Evolutionary conservation across 1,140 invertebrate species (phyloP).

Genomic region (Colletes latitarsis): DNA sequence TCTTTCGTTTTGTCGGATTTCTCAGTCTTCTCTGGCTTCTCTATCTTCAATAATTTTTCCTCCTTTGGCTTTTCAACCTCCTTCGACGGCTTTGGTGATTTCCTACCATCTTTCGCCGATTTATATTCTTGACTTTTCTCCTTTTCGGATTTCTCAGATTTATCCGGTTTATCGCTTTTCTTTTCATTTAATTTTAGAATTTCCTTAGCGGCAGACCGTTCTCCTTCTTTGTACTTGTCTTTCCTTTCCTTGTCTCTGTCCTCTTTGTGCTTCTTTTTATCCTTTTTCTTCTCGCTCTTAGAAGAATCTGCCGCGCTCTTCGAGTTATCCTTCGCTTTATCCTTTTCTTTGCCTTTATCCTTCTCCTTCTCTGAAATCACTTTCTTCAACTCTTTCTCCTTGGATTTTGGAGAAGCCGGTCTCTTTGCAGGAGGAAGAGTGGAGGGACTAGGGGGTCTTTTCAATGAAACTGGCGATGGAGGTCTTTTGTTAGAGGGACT

Average conservation of each 20-base stretch:
- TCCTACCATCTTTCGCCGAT: conserved; percentile 77
- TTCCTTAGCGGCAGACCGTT: conserved; percentile 78
- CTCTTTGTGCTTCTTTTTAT: conserved; percentile 81
- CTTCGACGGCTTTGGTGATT: conserved; percentile 73
- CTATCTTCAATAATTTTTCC: conserved; percentile 75
- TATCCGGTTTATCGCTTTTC: conserved; percentile 70
- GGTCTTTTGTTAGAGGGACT: conserved; percentile 72
- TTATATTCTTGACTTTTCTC: conserved; percentile 81
- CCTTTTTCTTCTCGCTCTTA: conserved; percentile 78
- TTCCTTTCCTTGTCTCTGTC: conserved; percentile 80
- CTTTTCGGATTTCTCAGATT: conserved; percentile 76
- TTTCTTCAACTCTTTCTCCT: conserved; percentile 59
- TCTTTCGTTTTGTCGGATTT: conserved; percentile 82
- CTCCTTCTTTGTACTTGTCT: conserved; percentile 81
- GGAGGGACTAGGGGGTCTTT: conserved; percentile 76
- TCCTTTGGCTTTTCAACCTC: conserved; percentile 81
- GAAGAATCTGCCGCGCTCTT: conserved; percentile 73
- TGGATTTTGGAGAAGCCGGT: conserved; percentile 79
- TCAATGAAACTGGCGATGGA: conserved; percentile 59
- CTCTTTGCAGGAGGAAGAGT: conserved; percentile 73
- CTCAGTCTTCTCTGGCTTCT: conserved; percentile 78
- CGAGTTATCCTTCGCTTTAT: conserved; percentile 72
- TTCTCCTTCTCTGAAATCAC: conserved; percentile 51
- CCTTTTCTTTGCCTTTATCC: conserved; percentile 78
- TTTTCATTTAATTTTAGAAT: conserved; percentile 72